Conservation (phyloP, 2,888 invertebrate genomes). For the Clusia tigrina region DNA sequence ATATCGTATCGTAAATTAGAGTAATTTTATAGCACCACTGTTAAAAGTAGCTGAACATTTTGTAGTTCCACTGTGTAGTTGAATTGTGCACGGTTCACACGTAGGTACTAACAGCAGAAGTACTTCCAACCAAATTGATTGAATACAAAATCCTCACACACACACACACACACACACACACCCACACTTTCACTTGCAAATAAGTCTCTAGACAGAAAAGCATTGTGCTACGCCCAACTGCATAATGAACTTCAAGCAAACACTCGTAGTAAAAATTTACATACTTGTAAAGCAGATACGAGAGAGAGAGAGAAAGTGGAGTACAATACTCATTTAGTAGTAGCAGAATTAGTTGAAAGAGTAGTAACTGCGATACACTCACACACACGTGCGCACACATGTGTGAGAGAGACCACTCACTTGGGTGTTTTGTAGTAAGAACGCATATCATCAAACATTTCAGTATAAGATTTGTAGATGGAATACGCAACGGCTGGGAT, state of each 20-base stretch:
- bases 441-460: too few species aligned
- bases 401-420: background rate
- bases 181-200: background rate
- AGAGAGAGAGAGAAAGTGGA: too few species aligned
- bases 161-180: background rate
- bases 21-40: conserved; percentile 6
- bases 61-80: conserved; percentile 8
- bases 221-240: too few species aligned
- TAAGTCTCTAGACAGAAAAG: too few species aligned
- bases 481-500: conserved; percentile 44
- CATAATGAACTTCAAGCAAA: too few species aligned
- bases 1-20: background rate
- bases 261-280: background rate
- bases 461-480: too few species aligned
- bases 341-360: background rate
- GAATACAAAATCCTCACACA: background rate
- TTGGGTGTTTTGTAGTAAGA: too few species aligned
- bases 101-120: background rate
- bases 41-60: conserved; percentile 13
- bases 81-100: background rate
- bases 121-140: background rate
- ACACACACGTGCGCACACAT: too few species aligned
- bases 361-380: background rate
- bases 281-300: too few species aligned
- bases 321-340: too few species aligned